These are phyloP conservation scores for Philereme vetulata DNA, from an alignment of 2,888 invertebrate species.

Conservation along the genomic window DNA sequence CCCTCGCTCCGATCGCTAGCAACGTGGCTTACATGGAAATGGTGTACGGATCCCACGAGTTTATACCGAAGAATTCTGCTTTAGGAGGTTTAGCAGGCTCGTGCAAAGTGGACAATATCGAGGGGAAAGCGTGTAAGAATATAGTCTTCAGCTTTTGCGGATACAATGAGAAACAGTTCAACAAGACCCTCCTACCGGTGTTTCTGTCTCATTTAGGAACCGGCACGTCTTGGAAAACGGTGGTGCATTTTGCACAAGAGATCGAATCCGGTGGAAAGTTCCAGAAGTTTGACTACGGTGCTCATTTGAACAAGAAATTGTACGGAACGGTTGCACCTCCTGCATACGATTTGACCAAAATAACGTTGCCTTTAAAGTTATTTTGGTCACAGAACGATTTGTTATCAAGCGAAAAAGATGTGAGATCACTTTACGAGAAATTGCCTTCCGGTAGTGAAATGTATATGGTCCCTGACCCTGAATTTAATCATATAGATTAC, in stretches of 20 bases:
- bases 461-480: constrained; percentile 82
- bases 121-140: constrained; percentile 87
- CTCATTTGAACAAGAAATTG: constrained; percentile 74
- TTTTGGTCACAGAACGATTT: constrained; percentile 89
- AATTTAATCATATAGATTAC: constrained; percentile 90
- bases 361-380: constrained; percentile 85
- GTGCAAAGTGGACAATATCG: constrained; percentile 79
- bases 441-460: constrained; percentile 77
- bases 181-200: constrained; percentile 87
- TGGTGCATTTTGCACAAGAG: constrained; percentile 87
- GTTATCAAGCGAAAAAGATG: constrained; percentile 86
- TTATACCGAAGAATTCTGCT: constrained; percentile 86
- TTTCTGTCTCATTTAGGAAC: constrained; percentile 88
- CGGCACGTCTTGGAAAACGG: constrained; percentile 89
- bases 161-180: constrained; percentile 87
- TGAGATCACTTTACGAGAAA: constrained; percentile 71
- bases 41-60: constrained; percentile 87
- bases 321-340: constrained; percentile 85
- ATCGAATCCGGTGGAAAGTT: constrained; percentile 82
- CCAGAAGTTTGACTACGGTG: constrained; percentile 88
- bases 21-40: constrained; percentile 84
- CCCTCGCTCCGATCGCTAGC: constrained; percentile 86
- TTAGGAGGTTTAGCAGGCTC: constrained; percentile 82
- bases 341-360: constrained; percentile 83
- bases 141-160: constrained; percentile 89